A percentile compares a stretch with the other conserved stretches of the same genome.
phyloP scores from a whole-genome alignment of 92 coral and sea anemone genomes.

The Zoanthus sociatus region DNA sequence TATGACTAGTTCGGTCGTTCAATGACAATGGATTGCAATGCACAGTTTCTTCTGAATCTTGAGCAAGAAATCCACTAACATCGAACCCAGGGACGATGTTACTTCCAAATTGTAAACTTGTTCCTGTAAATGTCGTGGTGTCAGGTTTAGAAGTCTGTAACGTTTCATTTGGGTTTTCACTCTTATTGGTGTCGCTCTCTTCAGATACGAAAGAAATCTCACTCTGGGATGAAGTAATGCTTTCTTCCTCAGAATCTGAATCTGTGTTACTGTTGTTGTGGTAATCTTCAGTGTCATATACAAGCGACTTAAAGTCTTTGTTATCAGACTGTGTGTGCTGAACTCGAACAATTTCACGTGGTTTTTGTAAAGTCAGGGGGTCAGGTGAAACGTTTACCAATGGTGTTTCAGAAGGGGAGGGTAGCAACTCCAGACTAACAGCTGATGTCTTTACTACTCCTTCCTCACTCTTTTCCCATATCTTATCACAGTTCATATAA shows the following conservation, averaged over 20 bases:
- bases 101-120: slow-evolving; percentile 1
- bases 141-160: neutral
- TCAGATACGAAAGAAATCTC: slow-evolving; percentile 1
- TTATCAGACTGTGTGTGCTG: slow-evolving; percentile 13
- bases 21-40: neutral
- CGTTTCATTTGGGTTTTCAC: neutral
- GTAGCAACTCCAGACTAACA: neutral
- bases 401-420: slow-evolving; percentile 1
- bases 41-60: neutral
- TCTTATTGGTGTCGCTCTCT: neutral
- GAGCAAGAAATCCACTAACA: slow-evolving; percentile 13
- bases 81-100: slow-evolving; percentile 19
- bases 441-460: neutral
- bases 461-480: neutral
- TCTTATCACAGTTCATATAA: slow-evolving; percentile 3
- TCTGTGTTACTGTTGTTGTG: neutral
- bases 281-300: neutral
- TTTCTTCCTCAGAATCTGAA: neutral
- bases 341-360: slow-evolving; percentile 4
- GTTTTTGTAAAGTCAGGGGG: neutral
- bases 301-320: neutral
- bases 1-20: neutral
- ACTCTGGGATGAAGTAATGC: slow-evolving; percentile 1
- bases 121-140: neutral
- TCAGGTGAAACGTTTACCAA: neutral